Percentiles rank a stretch among this genome's conserved stretches.
These are phyloP conservation scores for Capitulum mitella DNA, from an alignment of 2,888 invertebrate species.

Conservation along the genomic window DNA sequence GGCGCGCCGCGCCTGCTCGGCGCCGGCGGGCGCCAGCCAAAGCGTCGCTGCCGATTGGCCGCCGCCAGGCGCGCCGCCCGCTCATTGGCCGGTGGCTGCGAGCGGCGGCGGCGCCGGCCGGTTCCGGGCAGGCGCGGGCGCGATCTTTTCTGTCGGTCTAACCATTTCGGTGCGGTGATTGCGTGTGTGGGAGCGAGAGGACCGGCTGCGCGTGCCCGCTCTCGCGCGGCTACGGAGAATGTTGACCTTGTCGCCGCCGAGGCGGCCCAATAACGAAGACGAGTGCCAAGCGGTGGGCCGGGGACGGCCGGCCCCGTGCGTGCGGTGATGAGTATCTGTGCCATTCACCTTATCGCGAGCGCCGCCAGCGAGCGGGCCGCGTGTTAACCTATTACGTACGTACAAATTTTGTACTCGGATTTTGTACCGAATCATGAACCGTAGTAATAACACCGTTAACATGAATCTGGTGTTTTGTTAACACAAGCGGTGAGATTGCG, in stretches of 20 bases:
- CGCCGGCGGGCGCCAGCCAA: no score
- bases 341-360: not conserved
- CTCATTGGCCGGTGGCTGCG: not conserved
- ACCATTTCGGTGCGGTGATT: not conserved
- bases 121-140: not conserved
- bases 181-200: no score
- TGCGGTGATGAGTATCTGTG: not conserved
- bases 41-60: not conserved
- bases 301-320: not conserved
- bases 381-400: not conserved
- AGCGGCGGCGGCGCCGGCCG: not conserved
- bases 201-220: not conserved
- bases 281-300: not conserved
- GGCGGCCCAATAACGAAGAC: not conserved
- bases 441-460: slow-evolving; percentile 1
- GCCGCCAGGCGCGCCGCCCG: not conserved
- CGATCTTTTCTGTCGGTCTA: not conserved
- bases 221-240: no score
- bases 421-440: not conserved
- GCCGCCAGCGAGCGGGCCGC: not conserved
- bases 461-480: not conserved
- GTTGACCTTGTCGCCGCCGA: not conserved
- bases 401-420: slow-evolving; percentile 22
- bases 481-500: not conserved
- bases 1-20: no score